Evolutionary conservation across 1,140 invertebrate species (phyloP).

Genomic region (Akabosia matsudoensis): DNA sequence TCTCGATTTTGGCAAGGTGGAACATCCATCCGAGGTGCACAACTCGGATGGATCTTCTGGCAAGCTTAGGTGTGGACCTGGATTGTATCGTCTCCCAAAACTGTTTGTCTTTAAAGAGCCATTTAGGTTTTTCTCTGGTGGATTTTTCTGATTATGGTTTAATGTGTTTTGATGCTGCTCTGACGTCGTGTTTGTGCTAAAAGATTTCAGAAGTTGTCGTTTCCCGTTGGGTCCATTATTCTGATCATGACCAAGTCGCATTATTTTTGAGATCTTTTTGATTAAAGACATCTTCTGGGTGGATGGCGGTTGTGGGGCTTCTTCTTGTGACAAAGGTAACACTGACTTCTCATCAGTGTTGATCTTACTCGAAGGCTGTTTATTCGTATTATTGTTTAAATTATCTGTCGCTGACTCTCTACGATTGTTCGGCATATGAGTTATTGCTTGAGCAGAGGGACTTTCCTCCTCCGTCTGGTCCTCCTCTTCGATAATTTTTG

Average conservation of each 20-base stretch:
- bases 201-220: neutral
- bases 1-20: neutral
- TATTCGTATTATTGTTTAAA: no score
- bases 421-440: no score
- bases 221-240: neutral
- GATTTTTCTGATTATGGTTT: neutral
- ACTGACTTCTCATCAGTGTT: no score
- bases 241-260: neutral
- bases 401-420: no score
- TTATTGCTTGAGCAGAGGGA: no score
- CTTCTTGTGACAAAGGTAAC: no score
- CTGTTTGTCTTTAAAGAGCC: no score
- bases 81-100: no score
- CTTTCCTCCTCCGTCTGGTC: neutral
- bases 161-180: neutral
- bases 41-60: neutral
- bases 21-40: neutral
- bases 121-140: no score
- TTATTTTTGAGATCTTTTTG: slow-evolving; percentile 30
- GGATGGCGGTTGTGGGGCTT: no score
- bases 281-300: slow-evolving; percentile 18
- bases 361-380: no score
- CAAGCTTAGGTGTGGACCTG: no score
- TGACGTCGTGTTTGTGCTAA: neutral
- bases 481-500: neutral